Percentiles rank a stretch among this genome's conserved stretches.
Evolutionary conservation across 1,140 invertebrate genomes (phyloP).

Genomic region (Neelides sp.): DNA sequence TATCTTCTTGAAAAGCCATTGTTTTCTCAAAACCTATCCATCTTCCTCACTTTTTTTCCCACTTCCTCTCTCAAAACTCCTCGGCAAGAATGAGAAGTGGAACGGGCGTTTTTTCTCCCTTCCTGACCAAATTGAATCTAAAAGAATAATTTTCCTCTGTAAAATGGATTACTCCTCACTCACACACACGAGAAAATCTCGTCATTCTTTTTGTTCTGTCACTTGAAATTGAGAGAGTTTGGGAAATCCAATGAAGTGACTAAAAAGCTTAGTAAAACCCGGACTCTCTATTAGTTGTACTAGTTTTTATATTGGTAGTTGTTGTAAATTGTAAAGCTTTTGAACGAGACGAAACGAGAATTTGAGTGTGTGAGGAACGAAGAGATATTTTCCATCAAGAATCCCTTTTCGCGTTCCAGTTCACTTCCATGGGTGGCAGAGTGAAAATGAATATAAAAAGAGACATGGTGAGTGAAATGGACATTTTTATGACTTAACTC

Average conservation of each 20-base stretch:
- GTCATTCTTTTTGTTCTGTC: too few relatives aligned
- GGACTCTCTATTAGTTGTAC: too few relatives aligned
- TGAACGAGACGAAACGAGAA: too few relatives aligned
- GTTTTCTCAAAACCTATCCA: too few relatives aligned
- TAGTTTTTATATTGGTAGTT: too few relatives aligned
- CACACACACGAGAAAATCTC: too few relatives aligned
- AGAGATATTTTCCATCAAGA: background rate
- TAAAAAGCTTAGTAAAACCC: too few relatives aligned
- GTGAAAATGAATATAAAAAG: too few relatives aligned
- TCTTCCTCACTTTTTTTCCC: constrained; percentile 1
- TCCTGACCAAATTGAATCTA: background rate
- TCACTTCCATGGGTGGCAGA: background rate
- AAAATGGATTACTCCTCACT: too few relatives aligned
- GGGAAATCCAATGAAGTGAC: too few relatives aligned
- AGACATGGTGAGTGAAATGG: background rate
- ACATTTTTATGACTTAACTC: constrained; percentile 9
- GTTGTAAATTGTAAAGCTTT: too few relatives aligned
- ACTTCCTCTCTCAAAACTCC: background rate
- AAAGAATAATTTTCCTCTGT: background rate
- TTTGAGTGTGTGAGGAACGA: background rate
- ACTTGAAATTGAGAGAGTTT: too few relatives aligned
- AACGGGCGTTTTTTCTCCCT: background rate
- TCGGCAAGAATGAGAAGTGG: background rate
- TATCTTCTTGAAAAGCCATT: background rate
- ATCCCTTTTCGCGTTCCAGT: background rate